Percentiles rank a stretch among this genome's conserved stretches.
Evolutionary conservation across 2,113 vertebrate genomes (phyloP).

Genomic region (Vireo altiloquus): DNA sequence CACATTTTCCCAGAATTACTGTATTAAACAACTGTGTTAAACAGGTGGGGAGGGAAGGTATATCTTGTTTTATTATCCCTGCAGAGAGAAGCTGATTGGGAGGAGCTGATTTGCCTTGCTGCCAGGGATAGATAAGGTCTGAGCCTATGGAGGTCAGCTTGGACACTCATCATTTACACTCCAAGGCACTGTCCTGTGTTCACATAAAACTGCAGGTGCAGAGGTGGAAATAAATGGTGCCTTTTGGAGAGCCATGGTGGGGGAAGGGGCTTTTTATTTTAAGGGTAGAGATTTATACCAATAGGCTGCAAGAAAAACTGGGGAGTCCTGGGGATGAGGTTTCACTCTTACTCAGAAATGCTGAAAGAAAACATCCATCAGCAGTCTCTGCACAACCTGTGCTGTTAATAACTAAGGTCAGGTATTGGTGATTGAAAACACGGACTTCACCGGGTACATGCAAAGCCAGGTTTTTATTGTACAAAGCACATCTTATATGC

Average conservation of each 20-base stretch:
- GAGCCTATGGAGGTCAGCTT: not conserved
- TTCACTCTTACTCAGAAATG: not conserved
- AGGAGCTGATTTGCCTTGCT: not conserved
- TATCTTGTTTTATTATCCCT: conserved; percentile 29
- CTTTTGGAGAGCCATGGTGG: not conserved
- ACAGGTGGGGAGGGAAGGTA: not conserved
- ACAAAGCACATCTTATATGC: too few relatives aligned
- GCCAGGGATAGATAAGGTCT: not conserved
- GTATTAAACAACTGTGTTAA: conserved; percentile 67
- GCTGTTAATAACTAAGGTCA: not conserved
- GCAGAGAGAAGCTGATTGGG: not conserved
- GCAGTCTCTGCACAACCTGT: not conserved
- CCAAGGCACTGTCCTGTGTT: not conserved
- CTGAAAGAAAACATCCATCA: not conserved
- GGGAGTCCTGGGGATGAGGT: not conserved
- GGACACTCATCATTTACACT: not conserved
- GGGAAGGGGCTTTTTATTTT: not conserved
- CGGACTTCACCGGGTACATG: too few relatives aligned
- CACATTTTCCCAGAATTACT: conserved; percentile 65
- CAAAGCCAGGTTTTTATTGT: too few relatives aligned
- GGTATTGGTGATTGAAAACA: too few relatives aligned
- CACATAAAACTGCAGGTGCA: not conserved
- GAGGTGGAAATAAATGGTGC: not conserved
- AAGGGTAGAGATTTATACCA: not conserved
- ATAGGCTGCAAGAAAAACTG: not conserved